Evolutionary conservation across 2,113 vertebrate genomes (phyloP).

Genomic region (Podarcis raffonei): DNA sequence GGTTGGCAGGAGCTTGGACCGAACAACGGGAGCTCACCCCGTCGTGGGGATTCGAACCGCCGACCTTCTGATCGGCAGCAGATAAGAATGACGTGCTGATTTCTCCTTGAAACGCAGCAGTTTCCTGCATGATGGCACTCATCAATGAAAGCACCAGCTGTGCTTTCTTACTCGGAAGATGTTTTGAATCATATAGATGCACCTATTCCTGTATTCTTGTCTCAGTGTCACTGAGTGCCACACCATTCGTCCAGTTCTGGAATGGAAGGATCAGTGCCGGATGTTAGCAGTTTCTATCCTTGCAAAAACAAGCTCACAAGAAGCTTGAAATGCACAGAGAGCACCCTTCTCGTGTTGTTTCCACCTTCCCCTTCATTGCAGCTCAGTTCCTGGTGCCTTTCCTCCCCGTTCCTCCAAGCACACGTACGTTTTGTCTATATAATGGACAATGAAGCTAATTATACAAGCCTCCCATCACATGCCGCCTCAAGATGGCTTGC

Average conservation of each 20-base stretch:
- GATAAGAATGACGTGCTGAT: not conserved
- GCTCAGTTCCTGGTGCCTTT: conserved; percentile 37
- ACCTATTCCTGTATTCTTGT: not conserved
- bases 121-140: not conserved
- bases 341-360: not conserved
- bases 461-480: conserved; percentile 60
- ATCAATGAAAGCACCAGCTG: not conserved
- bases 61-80: not conserved
- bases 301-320: not conserved
- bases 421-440: not conserved
- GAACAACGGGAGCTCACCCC: too few species aligned
- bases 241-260: not conserved
- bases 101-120: not conserved
- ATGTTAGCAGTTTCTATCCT: not conserved
- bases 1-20: too few species aligned
- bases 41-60: too few species aligned
- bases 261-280: not conserved
- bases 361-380: not conserved
- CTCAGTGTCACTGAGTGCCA: not conserved
- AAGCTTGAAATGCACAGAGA: not conserved
- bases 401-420: conserved; percentile 6
- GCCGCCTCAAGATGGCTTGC: conserved; percentile 67
- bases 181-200: not conserved
- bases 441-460: conserved; percentile 66
- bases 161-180: not conserved